These are phyloP conservation scores for Alexandromys fortis DNA, from an alignment of 2,113 vertebrate species.

Conservation along the genomic window DNA sequence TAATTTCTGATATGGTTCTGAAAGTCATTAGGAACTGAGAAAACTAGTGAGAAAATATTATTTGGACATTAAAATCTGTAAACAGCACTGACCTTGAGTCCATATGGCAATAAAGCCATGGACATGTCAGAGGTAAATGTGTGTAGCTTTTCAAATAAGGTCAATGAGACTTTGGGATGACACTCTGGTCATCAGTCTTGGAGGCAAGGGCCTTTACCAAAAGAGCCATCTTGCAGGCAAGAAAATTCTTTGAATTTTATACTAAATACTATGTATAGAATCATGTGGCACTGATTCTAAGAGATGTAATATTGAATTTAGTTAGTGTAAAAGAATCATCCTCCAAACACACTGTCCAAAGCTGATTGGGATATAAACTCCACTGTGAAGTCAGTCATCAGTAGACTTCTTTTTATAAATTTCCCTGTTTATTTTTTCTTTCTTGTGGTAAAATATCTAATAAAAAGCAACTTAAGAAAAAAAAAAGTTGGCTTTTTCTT, in stretches of 20 bases:
- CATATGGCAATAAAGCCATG: neutral
- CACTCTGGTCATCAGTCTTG: neutral
- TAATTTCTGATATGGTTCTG: constrained; percentile 49
- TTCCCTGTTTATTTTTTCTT: neutral
- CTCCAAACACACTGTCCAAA: neutral
- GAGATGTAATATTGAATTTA: neutral
- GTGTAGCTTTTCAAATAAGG: neutral
- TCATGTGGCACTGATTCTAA: neutral
- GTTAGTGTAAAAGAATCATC: neutral
- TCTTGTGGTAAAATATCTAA: neutral
- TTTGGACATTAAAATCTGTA: constrained; percentile 38
- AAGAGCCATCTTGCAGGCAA: neutral
- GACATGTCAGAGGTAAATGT: neutral
- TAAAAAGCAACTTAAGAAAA: too few relatives aligned
- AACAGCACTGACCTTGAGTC: neutral
- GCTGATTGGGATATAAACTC: neutral
- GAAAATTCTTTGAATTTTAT: neutral
- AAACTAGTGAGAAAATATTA: constrained; percentile 32
- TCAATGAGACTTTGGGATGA: neutral
- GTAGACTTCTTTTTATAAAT: neutral
- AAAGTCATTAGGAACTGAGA: constrained; percentile 1
- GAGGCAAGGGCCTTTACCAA: neutral
- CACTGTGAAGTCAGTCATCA: neutral
- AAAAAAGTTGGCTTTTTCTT: neutral
- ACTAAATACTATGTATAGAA: neutral